These are phyloP conservation scores for Drosophila quadrilineata DNA, from an alignment of 1,140 invertebrate genomes.

Conservation along the genomic window DNA sequence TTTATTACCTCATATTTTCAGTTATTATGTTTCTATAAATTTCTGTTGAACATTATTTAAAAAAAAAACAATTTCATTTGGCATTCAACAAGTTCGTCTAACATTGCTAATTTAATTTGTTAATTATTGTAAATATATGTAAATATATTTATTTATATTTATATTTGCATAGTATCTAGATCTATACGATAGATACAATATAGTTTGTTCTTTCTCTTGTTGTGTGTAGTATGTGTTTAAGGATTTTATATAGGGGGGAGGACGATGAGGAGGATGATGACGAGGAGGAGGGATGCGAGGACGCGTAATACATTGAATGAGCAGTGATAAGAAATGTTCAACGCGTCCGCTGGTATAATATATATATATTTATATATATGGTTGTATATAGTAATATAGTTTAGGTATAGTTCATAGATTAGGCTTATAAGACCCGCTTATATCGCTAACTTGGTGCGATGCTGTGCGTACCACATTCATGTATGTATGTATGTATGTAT, in stretches of 20 bases:
- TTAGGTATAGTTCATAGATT: too few species aligned
- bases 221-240: too few species aligned
- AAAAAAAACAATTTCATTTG: conserved; percentile 67
- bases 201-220: conserved; percentile 60
- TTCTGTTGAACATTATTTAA: conserved; percentile 57
- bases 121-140: conserved; percentile 26
- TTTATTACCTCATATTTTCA: conserved; percentile 15
- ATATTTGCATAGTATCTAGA: conserved; percentile 35
- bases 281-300: not conserved
- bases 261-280: not conserved
- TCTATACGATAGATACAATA: conserved; percentile 53
- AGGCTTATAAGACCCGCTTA: conserved; percentile 79
- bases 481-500: too few species aligned
- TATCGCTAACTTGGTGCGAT: conserved; percentile 72
- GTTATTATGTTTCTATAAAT: conserved; percentile 34
- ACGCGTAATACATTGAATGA: conserved; percentile 19
- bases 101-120: conserved; percentile 41
- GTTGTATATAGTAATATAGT: too few species aligned
- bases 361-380: conserved; percentile 14
- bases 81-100: conserved; percentile 74
- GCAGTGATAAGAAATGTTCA: conserved; percentile 27
- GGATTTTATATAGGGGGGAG: conserved; percentile 4
- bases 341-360: conserved; percentile 38
- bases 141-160: too few species aligned
- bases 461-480: too few species aligned